Evolutionary conservation across 1,140 invertebrate species (phyloP).

Genomic region (Microvelia longipes): DNA sequence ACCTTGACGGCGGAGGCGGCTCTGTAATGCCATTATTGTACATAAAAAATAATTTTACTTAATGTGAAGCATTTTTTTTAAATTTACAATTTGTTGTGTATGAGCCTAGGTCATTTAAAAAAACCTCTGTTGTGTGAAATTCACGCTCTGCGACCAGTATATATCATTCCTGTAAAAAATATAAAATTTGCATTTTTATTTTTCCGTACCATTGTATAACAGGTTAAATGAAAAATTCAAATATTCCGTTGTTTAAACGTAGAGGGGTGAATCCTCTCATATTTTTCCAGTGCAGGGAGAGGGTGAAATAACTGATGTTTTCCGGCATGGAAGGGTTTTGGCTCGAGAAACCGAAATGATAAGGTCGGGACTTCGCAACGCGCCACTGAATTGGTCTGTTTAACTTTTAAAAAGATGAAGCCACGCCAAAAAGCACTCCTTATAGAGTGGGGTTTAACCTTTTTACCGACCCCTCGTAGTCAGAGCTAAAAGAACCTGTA

Average conservation of each 20-base stretch:
- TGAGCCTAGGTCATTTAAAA: too few species aligned
- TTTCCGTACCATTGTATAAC: neutral
- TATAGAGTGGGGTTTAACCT: neutral
- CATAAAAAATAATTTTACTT: too few species aligned
- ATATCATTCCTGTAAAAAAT: too few species aligned
- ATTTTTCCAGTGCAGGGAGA: neutral
- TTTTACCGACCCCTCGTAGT: too few species aligned
- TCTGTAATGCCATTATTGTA: too few species aligned
- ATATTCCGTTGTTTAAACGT: neutral
- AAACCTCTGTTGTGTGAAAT: too few species aligned
- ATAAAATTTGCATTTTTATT: neutral
- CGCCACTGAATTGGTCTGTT: neutral
- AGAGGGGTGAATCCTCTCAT: neutral
- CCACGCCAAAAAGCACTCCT: neutral
- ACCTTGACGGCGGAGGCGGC: too few species aligned
- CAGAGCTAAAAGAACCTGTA: neutral
- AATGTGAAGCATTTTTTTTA: too few species aligned
- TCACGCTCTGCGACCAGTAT: too few species aligned
- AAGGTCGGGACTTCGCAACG: neutral
- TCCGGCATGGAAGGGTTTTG: neutral
- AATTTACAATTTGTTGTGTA: too few species aligned
- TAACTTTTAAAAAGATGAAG: neutral
- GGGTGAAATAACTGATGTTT: neutral
- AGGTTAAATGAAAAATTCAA: neutral
- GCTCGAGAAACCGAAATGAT: neutral